These are phyloP conservation scores for Arctopsyche grandis DNA, from an alignment of 1,140 invertebrate genomes.

Conservation along the genomic window DNA sequence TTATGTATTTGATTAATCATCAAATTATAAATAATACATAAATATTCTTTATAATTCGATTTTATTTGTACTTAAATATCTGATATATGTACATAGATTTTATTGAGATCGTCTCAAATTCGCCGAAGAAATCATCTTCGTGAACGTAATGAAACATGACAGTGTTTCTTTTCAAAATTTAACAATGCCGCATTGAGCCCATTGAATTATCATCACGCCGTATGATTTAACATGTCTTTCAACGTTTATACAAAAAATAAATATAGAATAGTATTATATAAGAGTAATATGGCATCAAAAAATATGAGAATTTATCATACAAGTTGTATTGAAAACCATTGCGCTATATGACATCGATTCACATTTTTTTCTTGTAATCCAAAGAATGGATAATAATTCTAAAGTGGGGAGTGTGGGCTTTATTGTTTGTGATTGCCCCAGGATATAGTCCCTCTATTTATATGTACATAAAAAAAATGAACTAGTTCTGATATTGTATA, in stretches of 20 bases:
- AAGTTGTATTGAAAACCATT: constrained; percentile 19
- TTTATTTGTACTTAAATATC: no score
- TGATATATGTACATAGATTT: no score
- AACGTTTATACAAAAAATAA: background rate
- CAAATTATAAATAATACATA: no score
- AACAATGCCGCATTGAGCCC: constrained; percentile 22
- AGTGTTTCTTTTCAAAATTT: constrained; percentile 40
- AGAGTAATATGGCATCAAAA: constrained; percentile 18
- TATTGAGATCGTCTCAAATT: no score
- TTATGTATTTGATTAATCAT: no score
- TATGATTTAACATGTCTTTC: constrained; percentile 39
- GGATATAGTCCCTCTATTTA: constrained; percentile 10
- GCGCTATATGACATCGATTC: constrained; percentile 35
- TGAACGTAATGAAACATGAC: constrained; percentile 42
- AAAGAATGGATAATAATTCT: constrained; percentile 25
- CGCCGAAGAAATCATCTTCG: no score
- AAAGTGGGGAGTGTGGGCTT: constrained; percentile 23
- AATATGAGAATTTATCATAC: constrained; percentile 49
- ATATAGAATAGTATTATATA: no score
- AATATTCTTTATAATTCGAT: no score
- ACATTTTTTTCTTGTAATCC: background rate
- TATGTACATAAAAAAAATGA: no score
- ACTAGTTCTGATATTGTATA: no score
- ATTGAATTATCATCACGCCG: constrained; percentile 34
- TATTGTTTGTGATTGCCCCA: constrained; percentile 42